A percentile compares a stretch with the other conserved stretches of the same genome.
Conservation (phyloP, 2,113 vertebrate species). For the Thamnophis sirtalis region DNA sequence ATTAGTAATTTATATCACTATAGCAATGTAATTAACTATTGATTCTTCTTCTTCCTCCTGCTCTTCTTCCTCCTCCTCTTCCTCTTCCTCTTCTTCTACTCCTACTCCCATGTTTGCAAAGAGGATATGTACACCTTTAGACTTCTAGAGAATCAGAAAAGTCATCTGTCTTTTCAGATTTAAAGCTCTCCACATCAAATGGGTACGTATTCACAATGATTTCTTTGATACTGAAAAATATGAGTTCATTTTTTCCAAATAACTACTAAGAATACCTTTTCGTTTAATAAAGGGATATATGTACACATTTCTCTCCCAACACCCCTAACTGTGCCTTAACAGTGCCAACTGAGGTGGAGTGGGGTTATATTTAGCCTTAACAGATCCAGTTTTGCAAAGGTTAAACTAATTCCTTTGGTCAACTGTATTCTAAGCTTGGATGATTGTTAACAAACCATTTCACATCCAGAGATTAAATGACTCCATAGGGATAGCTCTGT, state of each 20-base stretch:
- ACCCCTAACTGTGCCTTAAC: neutral
- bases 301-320: neutral
- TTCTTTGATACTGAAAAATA: neutral
- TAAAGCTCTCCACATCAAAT: neutral
- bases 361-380: neutral
- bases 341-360: neutral
- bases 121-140: neutral
- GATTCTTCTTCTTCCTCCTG: too few species aligned
- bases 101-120: neutral
- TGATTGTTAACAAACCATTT: neutral
- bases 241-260: neutral
- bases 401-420: neutral
- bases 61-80: too few species aligned
- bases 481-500: neutral
- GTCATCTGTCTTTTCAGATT: neutral
- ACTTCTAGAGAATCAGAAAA: neutral
- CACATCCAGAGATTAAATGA: neutral
- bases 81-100: fast-evolving
- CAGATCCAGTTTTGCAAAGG: neutral
- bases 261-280: neutral
- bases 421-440: neutral
- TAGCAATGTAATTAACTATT: neutral
- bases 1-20: neutral
- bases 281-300: neutral
- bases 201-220: neutral